phyloP scores from a whole-genome alignment of 2,797 vertebrate species.

The Telmatherina bonti region DNA sequence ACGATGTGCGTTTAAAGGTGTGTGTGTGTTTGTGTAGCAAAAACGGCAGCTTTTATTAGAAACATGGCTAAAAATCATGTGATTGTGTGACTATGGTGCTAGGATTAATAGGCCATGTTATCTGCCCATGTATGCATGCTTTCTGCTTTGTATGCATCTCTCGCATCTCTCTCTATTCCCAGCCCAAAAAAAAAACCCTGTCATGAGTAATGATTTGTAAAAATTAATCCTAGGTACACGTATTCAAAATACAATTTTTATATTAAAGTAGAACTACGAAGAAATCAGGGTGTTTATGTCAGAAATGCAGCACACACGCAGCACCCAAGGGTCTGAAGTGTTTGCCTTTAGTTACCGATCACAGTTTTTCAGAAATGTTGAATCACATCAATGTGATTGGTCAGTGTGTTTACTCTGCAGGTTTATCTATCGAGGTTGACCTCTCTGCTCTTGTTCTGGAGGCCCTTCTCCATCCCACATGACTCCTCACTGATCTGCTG shows the following conservation, averaged over 20 bases:
- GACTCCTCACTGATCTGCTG: constrained; percentile 58
- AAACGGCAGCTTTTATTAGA: constrained; percentile 33
- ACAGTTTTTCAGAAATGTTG: constrained; percentile 24
- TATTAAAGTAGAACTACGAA: background rate
- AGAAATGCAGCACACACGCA: background rate
- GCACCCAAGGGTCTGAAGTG: background rate
- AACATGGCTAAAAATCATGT: constrained; percentile 7
- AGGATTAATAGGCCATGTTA: constrained; percentile 66
- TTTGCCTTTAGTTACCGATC: constrained; percentile 24
- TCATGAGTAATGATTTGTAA: constrained; percentile 4
- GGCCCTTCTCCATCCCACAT: constrained; percentile 73
- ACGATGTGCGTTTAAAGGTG: constrained; percentile 30
- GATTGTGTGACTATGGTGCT: constrained; percentile 50
- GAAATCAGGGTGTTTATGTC: background rate
- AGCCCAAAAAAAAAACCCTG: constrained; percentile 41
- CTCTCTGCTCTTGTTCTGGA: constrained; percentile 48
- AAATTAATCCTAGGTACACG: constrained; percentile 1
- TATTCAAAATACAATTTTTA: background rate
- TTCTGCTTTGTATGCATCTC: constrained; percentile 3
- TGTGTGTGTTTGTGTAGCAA: constrained; percentile 19
- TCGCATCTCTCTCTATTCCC: constrained; percentile 18
- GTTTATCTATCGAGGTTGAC: constrained; percentile 32
- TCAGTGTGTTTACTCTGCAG: constrained; percentile 26
- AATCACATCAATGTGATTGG: constrained; percentile 37
- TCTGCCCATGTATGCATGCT: constrained; percentile 35